Evolutionary conservation across 2,113 vertebrate species (phyloP).

Genomic region (Sarotherodon lohbergeri): DNA sequence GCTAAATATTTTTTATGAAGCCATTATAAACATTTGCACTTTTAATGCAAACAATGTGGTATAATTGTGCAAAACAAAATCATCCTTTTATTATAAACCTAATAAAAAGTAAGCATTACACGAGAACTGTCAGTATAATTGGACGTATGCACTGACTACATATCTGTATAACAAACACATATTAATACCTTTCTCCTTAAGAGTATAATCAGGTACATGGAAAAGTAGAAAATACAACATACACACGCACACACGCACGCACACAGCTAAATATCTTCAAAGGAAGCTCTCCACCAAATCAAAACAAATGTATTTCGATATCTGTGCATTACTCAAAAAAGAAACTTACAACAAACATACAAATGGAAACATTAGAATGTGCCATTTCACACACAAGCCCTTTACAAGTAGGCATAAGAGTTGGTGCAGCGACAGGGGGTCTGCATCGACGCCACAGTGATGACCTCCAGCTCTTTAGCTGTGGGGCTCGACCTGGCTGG

Average conservation of each 20-base stretch:
- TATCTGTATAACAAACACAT: neutral
- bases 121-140: conserved; percentile 1
- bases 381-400: conserved; percentile 10
- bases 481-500: conserved; percentile 57
- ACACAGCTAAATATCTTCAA: conserved; percentile 13
- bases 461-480: conserved; percentile 90
- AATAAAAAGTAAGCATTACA: neutral
- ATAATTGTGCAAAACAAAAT: conserved; percentile 69
- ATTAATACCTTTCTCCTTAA: neutral
- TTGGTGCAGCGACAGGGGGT: conserved; percentile 95
- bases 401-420: conserved; percentile 92
- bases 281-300: conserved; percentile 15
- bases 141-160: neutral
- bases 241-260: neutral
- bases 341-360: neutral
- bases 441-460: conserved; percentile 95
- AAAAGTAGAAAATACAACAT: conserved; percentile 38
- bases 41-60: neutral
- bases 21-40: neutral
- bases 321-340: neutral
- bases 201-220: conserved; percentile 15
- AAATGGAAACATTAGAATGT: conserved; percentile 2
- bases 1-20: neutral
- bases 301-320: neutral
- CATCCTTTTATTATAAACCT: neutral